Evolutionary conservation across 1,140 invertebrate species (phyloP), one percentile per base, ranked within the genome.

Genomic region (Cyphomyrmex costatus): DNA sequence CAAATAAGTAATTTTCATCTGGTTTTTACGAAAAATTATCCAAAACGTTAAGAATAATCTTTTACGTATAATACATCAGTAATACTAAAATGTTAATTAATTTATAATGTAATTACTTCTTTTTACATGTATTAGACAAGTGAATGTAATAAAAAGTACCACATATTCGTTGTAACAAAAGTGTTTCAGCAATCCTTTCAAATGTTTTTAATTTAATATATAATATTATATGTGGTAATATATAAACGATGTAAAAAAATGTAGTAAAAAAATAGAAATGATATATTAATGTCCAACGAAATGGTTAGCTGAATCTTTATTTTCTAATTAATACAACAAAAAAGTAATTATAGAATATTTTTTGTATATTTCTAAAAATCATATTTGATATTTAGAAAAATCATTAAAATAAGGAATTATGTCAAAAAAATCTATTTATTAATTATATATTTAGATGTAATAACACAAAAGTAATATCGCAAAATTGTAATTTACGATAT

Each of bases 311-410:
- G 8, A 10, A 42, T n/a, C 4, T 71, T 71, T 36, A 42, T 27
- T 60, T n/a, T 46, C 19, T 27, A 77, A 63, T 77, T 19, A 42
- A 63, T n/a, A 0, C 27, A 46, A 77, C 24, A 77, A 46, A 76
- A 10, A 10, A 63, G 5, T n/a, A 77, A 63, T 63, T 74, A 58
- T 16, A 24, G 24, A 74, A 74, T 30, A 4, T 56, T 16, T 58
- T 33, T 24, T 36, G 19, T 74, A 7, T 36, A 10, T 27, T n/a
- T 74, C 30, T 16, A n/a, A 36, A 74, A 58, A 58, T 42, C 36
- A 24, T 30, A n/a, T 58, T 27, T 74, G n/a, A 56, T 21, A 56
- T 58, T 74, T 74, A 6, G n/a, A 33, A 30, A 73, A 73, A 33
- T 16, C 6, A 36, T 14, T 21, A 53, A 74, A 53, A 73, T 74